A percentile compares a stretch with the other conserved stretches of the same genome.
phyloP scores from a whole-genome alignment of 2,113 vertebrate species.

The Cyprinodon tularosa region DNA sequence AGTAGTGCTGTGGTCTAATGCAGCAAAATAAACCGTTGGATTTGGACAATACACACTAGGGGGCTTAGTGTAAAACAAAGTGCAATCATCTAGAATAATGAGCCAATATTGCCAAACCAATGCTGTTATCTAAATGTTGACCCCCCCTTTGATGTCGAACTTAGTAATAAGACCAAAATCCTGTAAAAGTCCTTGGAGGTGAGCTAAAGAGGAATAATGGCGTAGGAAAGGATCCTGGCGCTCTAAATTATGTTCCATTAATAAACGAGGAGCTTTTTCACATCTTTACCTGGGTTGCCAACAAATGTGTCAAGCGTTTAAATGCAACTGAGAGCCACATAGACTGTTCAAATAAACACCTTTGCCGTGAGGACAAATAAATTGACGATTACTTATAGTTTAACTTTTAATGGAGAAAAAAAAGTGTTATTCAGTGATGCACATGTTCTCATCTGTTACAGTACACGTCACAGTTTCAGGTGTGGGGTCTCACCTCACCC shows the following conservation, averaged over 20 bases:
- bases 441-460: constrained; percentile 1
- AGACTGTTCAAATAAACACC: constrained; percentile 18
- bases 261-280: neutral
- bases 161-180: neutral
- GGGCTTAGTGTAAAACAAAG: too few species aligned
- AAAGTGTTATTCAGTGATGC: neutral
- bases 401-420: neutral
- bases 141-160: too few species aligned
- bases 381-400: constrained; percentile 5
- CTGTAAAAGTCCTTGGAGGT: neutral
- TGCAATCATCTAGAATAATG: too few species aligned
- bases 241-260: neutral
- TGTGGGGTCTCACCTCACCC: constrained; percentile 41
- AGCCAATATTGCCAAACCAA: too few species aligned
- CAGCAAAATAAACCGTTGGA: too few species aligned
- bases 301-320: neutral
- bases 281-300: constrained; percentile 2
- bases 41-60: too few species aligned
- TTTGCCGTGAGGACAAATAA: constrained; percentile 22
- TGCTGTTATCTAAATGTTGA: too few species aligned
- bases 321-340: constrained; percentile 19
- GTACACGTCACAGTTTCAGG: constrained; percentile 38
- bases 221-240: too few species aligned
- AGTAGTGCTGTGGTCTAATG: too few species aligned
- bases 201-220: too few species aligned